Evolutionary conservation across 2,113 vertebrate species (phyloP), one percentile per base, ranked within the genome.

Genomic region (Erythrocercus mccallii): DNA sequence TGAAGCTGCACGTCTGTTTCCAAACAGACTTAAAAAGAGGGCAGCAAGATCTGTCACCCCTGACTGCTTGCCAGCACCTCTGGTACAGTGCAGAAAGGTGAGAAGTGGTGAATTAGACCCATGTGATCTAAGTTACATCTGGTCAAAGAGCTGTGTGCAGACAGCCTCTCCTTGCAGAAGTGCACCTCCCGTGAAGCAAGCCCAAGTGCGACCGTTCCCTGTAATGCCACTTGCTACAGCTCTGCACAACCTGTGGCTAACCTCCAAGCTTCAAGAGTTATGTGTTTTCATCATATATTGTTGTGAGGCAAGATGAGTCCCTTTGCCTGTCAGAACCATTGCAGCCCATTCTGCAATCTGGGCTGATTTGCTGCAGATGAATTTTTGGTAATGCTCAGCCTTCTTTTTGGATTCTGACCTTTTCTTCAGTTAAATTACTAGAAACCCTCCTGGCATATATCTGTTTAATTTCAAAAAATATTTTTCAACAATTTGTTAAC

Each of bases 191-290:
- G 54, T 45, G 47, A 57, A 51, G 85, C 70, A 87, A 92, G 62
- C 50, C 61, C 19, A 62, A 85, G 47, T 5, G 60, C 7, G 60
- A 86, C 74, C 1, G 47, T 96, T 96, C 60, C 42, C 72, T 0
- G 4, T 27, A 60, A 90, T 11, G 25, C 50, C 83, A 40, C 47
- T 65, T 95, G 25, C 74, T 80, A 53, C 90, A 90, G 60, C 69
- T 53, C 79, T 94, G 28, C 51, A 80, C 51, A 92, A 30, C 15
- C 76, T 96, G 96, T 94, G 95, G 96, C 94, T 96, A 96, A 97
- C 92, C 92, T 93, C 94, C 58, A 66, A 53, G 23, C 62, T 90
- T 81, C 65, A 47, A 60, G 79, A 27, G 38, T 44, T 47, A 15
- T 4, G 28, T 73, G 48, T 95, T 92, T 94, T 88, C 94, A 81